Percentiles rank a stretch among this genome's conserved stretches.
These are phyloP conservation scores for Oxyteleia sp. DNA, from an alignment of 2,888 invertebrate species.

Conservation along the genomic window DNA sequence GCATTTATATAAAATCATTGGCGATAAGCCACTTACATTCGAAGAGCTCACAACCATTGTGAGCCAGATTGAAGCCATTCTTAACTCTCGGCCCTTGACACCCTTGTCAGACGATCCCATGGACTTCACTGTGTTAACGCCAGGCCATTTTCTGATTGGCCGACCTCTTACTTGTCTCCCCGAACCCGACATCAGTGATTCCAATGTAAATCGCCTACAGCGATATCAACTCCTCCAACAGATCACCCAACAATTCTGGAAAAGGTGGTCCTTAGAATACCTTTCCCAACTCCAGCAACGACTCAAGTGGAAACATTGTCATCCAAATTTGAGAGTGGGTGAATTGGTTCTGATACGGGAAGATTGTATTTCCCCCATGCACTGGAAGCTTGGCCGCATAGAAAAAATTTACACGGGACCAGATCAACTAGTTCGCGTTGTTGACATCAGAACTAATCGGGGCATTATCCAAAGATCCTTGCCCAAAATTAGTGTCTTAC, in stretches of 20 bases:
- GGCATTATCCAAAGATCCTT: not conserved
- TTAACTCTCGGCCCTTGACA: not conserved
- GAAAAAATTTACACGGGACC: not conserved
- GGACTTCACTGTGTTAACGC: not conserved
- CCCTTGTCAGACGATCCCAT: not conserved
- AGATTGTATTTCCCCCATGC: not conserved
- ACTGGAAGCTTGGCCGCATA: not conserved
- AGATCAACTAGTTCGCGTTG: not conserved
- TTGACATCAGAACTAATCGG: not conserved
- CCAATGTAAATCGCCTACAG: not conserved
- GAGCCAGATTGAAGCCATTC: not conserved
- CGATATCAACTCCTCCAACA: not conserved
- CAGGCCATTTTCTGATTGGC: not conserved
- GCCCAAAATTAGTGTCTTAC: conserved; percentile 2
- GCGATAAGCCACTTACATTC: no score
- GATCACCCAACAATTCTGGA: conserved; percentile 11
- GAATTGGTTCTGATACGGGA: not conserved
- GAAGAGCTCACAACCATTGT: no score
- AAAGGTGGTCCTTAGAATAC: conserved; percentile 4
- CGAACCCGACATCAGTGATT: not conserved
- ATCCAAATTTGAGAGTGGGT: not conserved
- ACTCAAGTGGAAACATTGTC: not conserved
- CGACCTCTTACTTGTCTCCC: not conserved
- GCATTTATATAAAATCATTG: not conserved
- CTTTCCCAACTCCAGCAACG: not conserved